Evolutionary conservation across 2,888 invertebrate species (phyloP), one percentile per base, ranked within the genome.

Genomic region (Sarcophaga carnaria): DNA sequence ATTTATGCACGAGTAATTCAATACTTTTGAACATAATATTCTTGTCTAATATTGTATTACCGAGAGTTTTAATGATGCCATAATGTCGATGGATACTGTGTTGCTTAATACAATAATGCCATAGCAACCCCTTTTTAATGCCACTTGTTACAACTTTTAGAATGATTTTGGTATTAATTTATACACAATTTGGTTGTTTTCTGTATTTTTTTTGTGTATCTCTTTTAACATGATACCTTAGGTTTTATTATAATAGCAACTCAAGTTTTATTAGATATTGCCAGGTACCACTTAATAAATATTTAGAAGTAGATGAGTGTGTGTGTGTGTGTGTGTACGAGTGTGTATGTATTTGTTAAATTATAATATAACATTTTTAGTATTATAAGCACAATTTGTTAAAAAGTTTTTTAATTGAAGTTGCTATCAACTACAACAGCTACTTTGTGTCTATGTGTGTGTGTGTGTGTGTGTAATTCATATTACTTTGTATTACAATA

Each of bases 401-500:
- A 74, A 72, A 85, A 87, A 85, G 71, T 85, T 87, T 88, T 86
- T 85, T 88, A 88, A 88, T 88, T 88, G 87, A 88, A 88, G 87
- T 86, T 80, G 80, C 79, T 83, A 77, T 69, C 82, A 82, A 82
- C 76, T 85, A 79, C 77, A 71, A 82, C 77, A 74, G 83, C 49
- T 59, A 70, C 63, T 85, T 69, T 69, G 37, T 37, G 2, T 37
- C 6, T 77, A 79, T 83, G 75, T 20, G 63, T 22, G 88, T 87
- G 87, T 90, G 87, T 90, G 88, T 87, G 83, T 81, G 84, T 79
- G 75, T 88, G 90, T 88, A 82, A 17, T 66, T 17, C 27, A 70
- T 80, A 80, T 76, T 66, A 67, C 84, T 80, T 90, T 90, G 71
- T 90, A 89, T 88, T 90, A 90, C 88, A 88, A 89, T 87, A 88